A percentile compares a stretch with the other conserved stretches of the same genome.
Evolutionary conservation across 1,140 invertebrate genomes (phyloP).

Genomic region (Brachionus rubens): DNA sequence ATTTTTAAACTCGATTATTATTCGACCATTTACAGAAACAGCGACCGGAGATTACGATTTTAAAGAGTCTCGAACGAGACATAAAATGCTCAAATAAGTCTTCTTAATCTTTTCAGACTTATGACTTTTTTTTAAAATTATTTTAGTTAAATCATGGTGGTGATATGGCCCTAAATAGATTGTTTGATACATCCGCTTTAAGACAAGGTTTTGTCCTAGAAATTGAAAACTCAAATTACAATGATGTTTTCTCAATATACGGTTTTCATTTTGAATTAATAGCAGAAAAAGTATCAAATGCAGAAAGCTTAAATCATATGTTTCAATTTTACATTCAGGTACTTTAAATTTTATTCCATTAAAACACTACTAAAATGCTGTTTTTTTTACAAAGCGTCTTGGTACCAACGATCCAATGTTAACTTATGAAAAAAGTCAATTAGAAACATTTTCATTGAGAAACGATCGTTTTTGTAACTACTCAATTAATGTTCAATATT

Average conservation of each 20-base stretch:
- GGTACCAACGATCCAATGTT: conserved; percentile 29
- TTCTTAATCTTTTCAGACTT: no score
- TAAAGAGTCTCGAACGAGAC: no score
- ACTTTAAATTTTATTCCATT: not conserved
- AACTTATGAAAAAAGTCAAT: conserved; percentile 44
- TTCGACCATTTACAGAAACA: no score
- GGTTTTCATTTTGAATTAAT: conserved; percentile 40
- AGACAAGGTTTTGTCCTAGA: conserved; percentile 27
- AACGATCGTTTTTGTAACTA: conserved; percentile 38
- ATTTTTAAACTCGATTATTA: no score
- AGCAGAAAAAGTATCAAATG: conserved; percentile 26
- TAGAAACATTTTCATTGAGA: conserved; percentile 40
- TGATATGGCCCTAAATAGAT: conserved; percentile 14
- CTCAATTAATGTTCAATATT: conserved; percentile 37
- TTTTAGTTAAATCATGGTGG: conserved; percentile 22
- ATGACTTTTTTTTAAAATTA: not conserved
- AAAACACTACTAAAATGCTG: no score
- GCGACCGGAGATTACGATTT: no score
- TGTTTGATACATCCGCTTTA: conserved; percentile 27
- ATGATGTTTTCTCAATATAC: conserved; percentile 31
- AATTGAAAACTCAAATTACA: not conserved
- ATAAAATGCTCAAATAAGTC: no score
- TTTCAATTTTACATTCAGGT: conserved; percentile 45
- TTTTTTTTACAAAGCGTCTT: conserved; percentile 24
- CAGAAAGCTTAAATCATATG: not conserved